phyloP scores from a whole-genome alignment of 2,888 invertebrate genomes.

The Brachyopa scutellaris region DNA sequence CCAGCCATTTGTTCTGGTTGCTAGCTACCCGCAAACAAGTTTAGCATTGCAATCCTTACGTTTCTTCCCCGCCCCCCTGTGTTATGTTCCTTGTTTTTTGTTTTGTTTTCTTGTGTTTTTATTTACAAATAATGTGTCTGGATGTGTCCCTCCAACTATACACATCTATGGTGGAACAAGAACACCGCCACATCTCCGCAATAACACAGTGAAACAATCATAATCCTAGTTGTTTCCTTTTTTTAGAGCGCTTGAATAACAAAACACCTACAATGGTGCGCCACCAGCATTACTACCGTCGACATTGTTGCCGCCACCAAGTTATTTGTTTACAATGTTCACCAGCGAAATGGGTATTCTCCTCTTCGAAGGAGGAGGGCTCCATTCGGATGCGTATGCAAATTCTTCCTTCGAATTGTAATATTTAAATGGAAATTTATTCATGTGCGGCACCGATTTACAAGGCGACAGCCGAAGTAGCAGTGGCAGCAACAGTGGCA shows the following conservation, averaged over 20 bases:
- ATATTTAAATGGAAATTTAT: conserved; percentile 68
- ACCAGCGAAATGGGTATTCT: conserved; percentile 5
- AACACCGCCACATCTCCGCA: conserved; percentile 38
- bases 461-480: conserved; percentile 41
- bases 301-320: conserved; percentile 57
- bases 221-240: conserved; percentile 49
- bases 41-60: conserved; percentile 6
- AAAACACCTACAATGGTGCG: conserved; percentile 43
- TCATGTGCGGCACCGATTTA: conserved; percentile 67
- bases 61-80: background rate
- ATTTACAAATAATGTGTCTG: conserved; percentile 20
- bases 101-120: background rate
- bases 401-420: conserved; percentile 58
- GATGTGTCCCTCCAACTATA: conserved; percentile 23
- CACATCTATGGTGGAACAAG: conserved; percentile 14
- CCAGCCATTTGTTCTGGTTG: conserved; percentile 31
- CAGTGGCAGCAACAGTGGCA: conserved; percentile 17
- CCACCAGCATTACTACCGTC: background rate
- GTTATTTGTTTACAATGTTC: conserved; percentile 65
- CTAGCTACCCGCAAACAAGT: conserved; percentile 28
- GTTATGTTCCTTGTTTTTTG: background rate
- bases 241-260: conserved; percentile 50
- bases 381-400: conserved; percentile 46
- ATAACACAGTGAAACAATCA: conserved; percentile 50
- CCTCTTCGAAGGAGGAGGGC: too few species aligned